Evolutionary conservation across 2,113 vertebrate species (phyloP).

Genomic region (Galbula dea): DNA sequence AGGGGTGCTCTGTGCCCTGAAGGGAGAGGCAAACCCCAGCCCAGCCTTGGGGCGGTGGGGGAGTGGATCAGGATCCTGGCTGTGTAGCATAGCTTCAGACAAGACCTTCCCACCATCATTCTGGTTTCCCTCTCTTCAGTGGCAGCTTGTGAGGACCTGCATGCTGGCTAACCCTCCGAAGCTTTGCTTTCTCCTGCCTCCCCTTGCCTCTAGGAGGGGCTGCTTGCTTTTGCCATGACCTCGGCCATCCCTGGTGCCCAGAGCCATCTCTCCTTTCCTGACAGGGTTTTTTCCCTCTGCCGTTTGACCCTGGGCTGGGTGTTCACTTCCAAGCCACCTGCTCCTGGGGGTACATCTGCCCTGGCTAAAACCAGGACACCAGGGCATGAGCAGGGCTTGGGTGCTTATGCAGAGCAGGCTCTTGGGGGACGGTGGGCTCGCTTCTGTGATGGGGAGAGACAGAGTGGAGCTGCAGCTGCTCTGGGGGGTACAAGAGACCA

Average conservation of each 20-base stretch:
- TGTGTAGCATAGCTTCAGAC: neutral
- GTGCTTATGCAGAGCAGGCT: neutral
- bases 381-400: neutral
- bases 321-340: accelerated
- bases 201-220: neutral
- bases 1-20: neutral
- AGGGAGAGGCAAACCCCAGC: neutral
- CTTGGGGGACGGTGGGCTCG: neutral
- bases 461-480: accelerated
- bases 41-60: neutral
- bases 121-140: neutral
- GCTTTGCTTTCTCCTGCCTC: neutral
- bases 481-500: neutral
- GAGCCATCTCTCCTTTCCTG: neutral
- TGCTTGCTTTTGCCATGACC: neutral
- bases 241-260: neutral
- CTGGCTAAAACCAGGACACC: accelerated
- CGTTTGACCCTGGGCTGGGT: neutral
- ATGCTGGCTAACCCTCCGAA: neutral
- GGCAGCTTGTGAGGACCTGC: neutral
- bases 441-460: neutral
- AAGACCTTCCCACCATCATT: neutral
- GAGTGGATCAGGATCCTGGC: neutral
- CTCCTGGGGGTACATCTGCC: neutral
- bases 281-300: neutral